These are phyloP conservation scores for Tiliacea citrago DNA, from an alignment of 2,888 invertebrate genomes.

Conservation along the genomic window DNA sequence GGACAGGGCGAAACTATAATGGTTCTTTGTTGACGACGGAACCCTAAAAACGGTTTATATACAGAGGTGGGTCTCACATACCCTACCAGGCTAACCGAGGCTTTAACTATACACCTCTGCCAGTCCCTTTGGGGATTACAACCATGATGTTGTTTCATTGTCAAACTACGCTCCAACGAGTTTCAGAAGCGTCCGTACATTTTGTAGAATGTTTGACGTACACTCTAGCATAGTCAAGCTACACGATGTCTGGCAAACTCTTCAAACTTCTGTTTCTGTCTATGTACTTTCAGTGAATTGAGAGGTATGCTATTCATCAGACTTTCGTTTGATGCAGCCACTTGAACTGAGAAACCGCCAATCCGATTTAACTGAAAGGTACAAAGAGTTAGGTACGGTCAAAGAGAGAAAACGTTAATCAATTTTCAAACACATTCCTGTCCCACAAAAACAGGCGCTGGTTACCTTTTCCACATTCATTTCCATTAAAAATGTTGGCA, in stretches of 20 bases:
- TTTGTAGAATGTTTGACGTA: slow-evolving; percentile 14
- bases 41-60: too few species aligned
- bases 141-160: not conserved
- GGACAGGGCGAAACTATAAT: too few species aligned
- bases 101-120: not conserved
- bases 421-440: not conserved
- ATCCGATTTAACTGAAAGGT: not conserved
- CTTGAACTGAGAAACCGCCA: not conserved
- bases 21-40: too few species aligned
- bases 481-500: not conserved
- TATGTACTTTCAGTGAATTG: not conserved
- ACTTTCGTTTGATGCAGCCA: slow-evolving; percentile 1
- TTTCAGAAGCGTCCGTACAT: slow-evolving; percentile 7
- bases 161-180: not conserved
- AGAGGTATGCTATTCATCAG: slow-evolving; percentile 11
- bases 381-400: not conserved
- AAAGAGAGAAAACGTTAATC: not conserved
- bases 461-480: not conserved
- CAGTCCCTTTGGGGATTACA: too few species aligned
- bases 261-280: not conserved
- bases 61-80: too few species aligned
- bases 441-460: not conserved
- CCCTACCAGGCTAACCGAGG: too few species aligned
- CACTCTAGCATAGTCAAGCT: not conserved
- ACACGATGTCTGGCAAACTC: not conserved